These are phyloP conservation scores for Australoheros scitulus DNA, from an alignment of 2,113 vertebrate species.

Conservation along the genomic window DNA sequence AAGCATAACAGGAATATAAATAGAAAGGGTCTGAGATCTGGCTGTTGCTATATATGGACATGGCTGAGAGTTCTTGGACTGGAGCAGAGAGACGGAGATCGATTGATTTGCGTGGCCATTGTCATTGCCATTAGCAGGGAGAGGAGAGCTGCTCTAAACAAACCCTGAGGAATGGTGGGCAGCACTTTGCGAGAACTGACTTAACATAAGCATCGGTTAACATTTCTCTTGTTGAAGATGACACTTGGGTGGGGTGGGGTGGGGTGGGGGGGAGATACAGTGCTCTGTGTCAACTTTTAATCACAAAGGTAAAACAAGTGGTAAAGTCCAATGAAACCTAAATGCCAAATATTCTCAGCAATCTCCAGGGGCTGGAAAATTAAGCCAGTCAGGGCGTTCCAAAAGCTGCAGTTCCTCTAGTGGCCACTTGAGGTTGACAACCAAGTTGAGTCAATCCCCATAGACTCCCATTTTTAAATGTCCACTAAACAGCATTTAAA, in stretches of 20 bases:
- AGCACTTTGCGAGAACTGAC: background rate
- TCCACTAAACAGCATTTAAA: background rate
- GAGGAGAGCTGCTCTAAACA: conserved; percentile 35
- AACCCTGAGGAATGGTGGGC: conserved; percentile 8
- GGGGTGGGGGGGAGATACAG: background rate
- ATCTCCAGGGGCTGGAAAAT: background rate
- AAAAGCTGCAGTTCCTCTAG: background rate
- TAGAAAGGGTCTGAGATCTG: conserved; percentile 71
- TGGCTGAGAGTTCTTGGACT: conserved; percentile 52
- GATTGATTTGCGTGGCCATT: conserved; percentile 62
- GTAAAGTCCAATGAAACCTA: background rate
- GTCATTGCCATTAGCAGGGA: conserved; percentile 32
- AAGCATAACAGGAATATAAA: conserved; percentile 73
- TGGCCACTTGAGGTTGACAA: background rate
- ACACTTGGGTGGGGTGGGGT: background rate
- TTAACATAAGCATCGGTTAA: conserved; percentile 11
- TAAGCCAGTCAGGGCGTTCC: background rate
- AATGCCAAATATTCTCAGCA: background rate
- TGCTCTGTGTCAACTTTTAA: conserved; percentile 6
- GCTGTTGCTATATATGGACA: conserved; percentile 81
- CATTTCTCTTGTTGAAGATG: conserved; percentile 20
- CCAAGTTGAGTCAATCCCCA: background rate
- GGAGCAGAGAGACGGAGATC: conserved; percentile 39
- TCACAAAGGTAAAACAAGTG: background rate
- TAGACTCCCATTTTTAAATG: background rate